Conservation (phyloP, 1,140 invertebrate species). For the Zaprionus africanus region DNA sequence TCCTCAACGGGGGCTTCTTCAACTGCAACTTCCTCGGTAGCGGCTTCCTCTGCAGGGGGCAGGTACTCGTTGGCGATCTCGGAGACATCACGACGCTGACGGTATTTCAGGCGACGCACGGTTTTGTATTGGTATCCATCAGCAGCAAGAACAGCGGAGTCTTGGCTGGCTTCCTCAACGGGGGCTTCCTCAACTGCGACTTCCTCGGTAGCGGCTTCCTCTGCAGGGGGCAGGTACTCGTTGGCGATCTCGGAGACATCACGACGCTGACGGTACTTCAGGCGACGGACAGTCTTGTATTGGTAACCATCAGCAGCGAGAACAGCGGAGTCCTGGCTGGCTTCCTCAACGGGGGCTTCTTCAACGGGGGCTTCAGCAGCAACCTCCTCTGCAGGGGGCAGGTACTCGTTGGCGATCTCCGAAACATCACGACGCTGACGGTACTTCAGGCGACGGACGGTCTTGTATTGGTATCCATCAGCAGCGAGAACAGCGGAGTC, state of each 20-base stretch:
- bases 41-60: slow-evolving; percentile 52
- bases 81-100: slow-evolving; percentile 69
- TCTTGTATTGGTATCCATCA: slow-evolving; percentile 60
- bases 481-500: slow-evolving; percentile 45
- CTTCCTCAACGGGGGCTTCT: slow-evolving; percentile 35
- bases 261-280: slow-evolving; percentile 69
- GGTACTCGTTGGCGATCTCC: slow-evolving; percentile 51
- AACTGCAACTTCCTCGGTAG: slow-evolving; percentile 10
- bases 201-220: slow-evolving; percentile 44
- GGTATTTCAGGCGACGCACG: slow-evolving; percentile 61
- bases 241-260: slow-evolving; percentile 65
- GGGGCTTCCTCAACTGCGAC: slow-evolving; percentile 32
- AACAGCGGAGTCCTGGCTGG: slow-evolving; percentile 50
- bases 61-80: slow-evolving; percentile 63
- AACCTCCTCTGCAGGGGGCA: slow-evolving; percentile 46
- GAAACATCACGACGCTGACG: slow-evolving; percentile 58
- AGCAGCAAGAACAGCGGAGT: slow-evolving; percentile 52
- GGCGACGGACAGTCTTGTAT: slow-evolving; percentile 69
- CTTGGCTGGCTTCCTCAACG: slow-evolving; percentile 30
- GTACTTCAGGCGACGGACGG: slow-evolving; percentile 54
- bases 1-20: slow-evolving; percentile 35
- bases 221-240: slow-evolving; percentile 57
- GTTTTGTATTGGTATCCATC: slow-evolving; percentile 71
- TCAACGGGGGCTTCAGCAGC: slow-evolving; percentile 27
- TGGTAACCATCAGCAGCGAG: slow-evolving; percentile 62